Conservation (phyloP, 1,140 invertebrate genomes). For the Trichoplusia ni region DNA sequence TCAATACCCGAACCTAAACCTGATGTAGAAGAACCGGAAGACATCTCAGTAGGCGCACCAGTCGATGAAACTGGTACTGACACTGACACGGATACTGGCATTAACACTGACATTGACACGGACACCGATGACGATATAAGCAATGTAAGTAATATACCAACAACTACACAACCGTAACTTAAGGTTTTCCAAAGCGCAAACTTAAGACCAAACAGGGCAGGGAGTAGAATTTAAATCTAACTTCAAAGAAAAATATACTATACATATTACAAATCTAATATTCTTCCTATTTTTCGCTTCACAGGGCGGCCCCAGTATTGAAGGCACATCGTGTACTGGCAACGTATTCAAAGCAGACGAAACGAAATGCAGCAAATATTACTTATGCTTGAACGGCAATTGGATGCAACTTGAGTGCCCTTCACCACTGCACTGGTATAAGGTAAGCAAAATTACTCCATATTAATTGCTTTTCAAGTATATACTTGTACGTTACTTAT, state of each 20-base stretch:
- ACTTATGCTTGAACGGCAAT: constrained; percentile 88
- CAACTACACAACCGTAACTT: neutral
- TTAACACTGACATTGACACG: neutral
- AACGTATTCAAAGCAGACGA: constrained; percentile 84
- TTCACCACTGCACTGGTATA: constrained; percentile 88
- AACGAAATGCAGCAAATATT: constrained; percentile 89
- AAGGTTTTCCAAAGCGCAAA: too few relatives aligned
- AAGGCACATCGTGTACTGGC: constrained; percentile 81
- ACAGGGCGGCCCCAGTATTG: constrained; percentile 54
- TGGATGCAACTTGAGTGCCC: constrained; percentile 87
- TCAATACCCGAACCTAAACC: neutral
- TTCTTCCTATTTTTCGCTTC: too few relatives aligned
- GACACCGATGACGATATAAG: neutral
- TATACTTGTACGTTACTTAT: too few relatives aligned
- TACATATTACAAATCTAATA: too few relatives aligned
- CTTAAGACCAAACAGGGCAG: too few relatives aligned
- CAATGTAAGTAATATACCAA: neutral
- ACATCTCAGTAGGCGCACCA: neutral
- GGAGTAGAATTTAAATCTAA: too few relatives aligned
- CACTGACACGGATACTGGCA: constrained; percentile 24
- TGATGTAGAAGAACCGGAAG: constrained; percentile 7
- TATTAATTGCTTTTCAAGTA: neutral
- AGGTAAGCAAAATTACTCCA: constrained; percentile 59
- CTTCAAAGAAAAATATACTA: too few relatives aligned
- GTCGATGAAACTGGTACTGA: constrained; percentile 9